Evolutionary conservation across 2,113 vertebrate genomes (phyloP), one percentile per base, ranked within the genome.

Genomic region (Myotis lucifugus): DNA sequence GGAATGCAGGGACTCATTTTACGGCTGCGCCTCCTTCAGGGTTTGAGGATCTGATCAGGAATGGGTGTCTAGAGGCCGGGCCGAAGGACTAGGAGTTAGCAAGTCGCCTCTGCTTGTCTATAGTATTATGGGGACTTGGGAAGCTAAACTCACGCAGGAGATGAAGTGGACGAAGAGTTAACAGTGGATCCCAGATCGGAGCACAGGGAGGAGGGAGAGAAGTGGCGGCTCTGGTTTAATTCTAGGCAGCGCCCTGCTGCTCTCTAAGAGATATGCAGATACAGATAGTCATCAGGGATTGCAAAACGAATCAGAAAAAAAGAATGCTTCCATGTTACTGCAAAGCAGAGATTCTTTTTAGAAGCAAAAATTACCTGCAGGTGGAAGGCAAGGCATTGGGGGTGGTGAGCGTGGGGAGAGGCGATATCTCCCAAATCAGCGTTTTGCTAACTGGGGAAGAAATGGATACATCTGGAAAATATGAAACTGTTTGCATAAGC

Each of bases 381-480:
- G 96, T 96, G 84, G 93, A 95, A 64, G 91, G n/a, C 34, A 66
- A 77, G 18, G 40, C 72, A 25, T 74, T 52, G 76, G 29, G n/a
- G 84, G 18, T 13, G n/a, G 85, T 15, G 27, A 85, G 74, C 21
- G 48, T 3, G 7, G 37, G 42, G 77, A 81, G 72, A 93, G 40
- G 69, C 8, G 1, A 32, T 73, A n/a, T 56, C 56, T 86, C 96
- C 92, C 88, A 88, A 85, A 92, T 81, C 88, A 90, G 85, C 90
- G 34, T 93, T 79, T 74, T 90, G 85, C 92, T 87, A 92, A 92
- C 76, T 74, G 25, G 46, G 77, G 92, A 86, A 84, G 93, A 96
- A 96, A 97, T 96, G 82, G 95, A 96, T 96, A 97, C 97, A 97
- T 97, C 96, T 97, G 96, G 95, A 95, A 97, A 96, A 90, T 66